Conservation (phyloP, 2,888 invertebrate species). For the Deilephila porcellus region DNA sequence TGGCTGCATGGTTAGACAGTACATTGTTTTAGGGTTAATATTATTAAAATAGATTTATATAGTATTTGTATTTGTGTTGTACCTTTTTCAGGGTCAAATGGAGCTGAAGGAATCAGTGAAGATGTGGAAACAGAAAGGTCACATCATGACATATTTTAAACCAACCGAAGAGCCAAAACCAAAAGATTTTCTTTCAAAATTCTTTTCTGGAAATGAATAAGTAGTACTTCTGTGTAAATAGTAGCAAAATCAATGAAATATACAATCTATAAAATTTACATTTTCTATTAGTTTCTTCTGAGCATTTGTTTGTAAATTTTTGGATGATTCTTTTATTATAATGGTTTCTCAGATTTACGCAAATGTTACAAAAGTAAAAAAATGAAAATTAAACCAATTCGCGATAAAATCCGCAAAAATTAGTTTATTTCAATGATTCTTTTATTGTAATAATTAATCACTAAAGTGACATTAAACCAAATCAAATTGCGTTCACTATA, state of each 20-base stretch:
- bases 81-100: slow-evolving; percentile 93
- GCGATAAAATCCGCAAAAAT: too few relatives aligned
- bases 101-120: slow-evolving; percentile 94
- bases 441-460: too few relatives aligned
- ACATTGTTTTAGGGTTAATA: too few relatives aligned
- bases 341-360: too few relatives aligned
- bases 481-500: too few relatives aligned
- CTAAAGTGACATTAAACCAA: too few relatives aligned
- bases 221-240: slow-evolving; percentile 51
- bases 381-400: too few relatives aligned
- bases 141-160: slow-evolving; percentile 94
- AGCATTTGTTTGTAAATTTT: background rate
- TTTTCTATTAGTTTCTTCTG: background rate
- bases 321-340: too few relatives aligned
- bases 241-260: slow-evolving; percentile 44
- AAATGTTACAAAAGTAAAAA: too few relatives aligned
- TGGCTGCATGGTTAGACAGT: too few relatives aligned
- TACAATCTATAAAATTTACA: slow-evolving; percentile 30
- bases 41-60: background rate
- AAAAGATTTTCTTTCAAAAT: slow-evolving; percentile 96
- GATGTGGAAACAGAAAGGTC: slow-evolving; percentile 95
- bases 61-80: background rate
- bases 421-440: too few relatives aligned
- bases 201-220: slow-evolving; percentile 88
- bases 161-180: slow-evolving; percentile 94